A percentile compares a stretch with the other conserved stretches of the same genome.
Conservation (phyloP, 2,113 vertebrate genomes). For the Actenoides hombroni region DNA sequence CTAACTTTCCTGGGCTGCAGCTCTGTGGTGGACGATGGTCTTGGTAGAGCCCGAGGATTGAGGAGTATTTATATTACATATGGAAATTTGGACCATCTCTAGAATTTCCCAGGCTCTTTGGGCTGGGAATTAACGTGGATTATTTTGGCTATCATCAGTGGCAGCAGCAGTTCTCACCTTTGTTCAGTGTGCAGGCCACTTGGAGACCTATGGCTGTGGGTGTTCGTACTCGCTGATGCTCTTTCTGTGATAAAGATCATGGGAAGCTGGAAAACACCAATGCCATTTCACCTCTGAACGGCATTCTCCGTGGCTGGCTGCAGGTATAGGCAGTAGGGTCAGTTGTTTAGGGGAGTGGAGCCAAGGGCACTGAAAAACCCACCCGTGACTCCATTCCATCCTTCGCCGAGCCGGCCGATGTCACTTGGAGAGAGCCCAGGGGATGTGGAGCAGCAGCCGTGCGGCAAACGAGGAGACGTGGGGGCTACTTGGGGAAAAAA, state of each 20-base stretch:
- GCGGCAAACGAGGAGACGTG: background rate
- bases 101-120: background rate
- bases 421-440: background rate
- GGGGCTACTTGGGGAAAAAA: background rate
- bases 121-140: background rate
- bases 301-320: background rate
- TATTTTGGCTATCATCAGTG: background rate
- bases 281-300: background rate
- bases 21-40: rapidly evolving
- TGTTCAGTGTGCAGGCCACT: background rate
- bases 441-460: background rate
- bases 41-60: background rate
- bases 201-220: rapidly evolving
- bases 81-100: background rate
- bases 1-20: background rate
- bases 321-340: too few relatives aligned
- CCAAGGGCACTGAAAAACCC: background rate
- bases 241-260: background rate
- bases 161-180: background rate
- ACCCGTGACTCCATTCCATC: background rate
- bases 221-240: background rate
- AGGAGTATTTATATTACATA: background rate
- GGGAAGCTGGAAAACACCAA: background rate
- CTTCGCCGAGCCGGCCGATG: background rate
- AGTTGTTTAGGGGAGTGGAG: background rate